Percentiles rank a stretch among this genome's conserved stretches.
Conservation (phyloP, 2,797 vertebrate genomes). For the Microcaecilia unicolor region DNA sequence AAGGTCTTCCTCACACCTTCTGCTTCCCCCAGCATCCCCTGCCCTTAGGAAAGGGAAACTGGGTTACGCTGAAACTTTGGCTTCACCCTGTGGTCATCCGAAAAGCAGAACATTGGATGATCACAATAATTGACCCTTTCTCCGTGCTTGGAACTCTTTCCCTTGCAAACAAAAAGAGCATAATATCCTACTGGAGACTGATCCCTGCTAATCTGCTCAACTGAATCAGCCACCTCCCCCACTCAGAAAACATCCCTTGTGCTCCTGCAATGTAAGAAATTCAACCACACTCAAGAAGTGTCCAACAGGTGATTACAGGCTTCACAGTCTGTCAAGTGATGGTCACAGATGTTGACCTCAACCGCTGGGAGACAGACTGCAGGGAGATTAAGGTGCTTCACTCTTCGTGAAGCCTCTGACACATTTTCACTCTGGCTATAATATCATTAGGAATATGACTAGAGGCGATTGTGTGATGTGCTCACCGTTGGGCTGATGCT, state of each 20-base stretch:
- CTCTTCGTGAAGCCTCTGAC: constrained; percentile 16
- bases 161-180: too few species aligned
- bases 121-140: constrained; percentile 20
- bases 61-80: neutral
- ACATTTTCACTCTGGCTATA: constrained; percentile 20
- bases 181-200: too few species aligned
- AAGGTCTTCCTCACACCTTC: too few species aligned
- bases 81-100: constrained; percentile 1
- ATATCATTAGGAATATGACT: too few species aligned
- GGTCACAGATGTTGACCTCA: constrained; percentile 11
- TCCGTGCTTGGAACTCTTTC: constrained; percentile 13
- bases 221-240: neutral
- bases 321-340: constrained; percentile 20
- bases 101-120: constrained; percentile 7
- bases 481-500: constrained; percentile 21
- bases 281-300: constrained; percentile 40
- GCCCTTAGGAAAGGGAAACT: constrained; percentile 11
- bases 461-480: constrained; percentile 11
- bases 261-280: constrained; percentile 34
- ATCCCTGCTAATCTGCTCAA: constrained; percentile 5
- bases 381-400: constrained; percentile 27
- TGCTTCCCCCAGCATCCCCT: constrained; percentile 3
- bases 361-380: constrained; percentile 29
- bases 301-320: constrained; percentile 42
- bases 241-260: constrained; percentile 33